phyloP scores from a whole-genome alignment of 2,888 invertebrate species.

The Melolontha melolontha region DNA sequence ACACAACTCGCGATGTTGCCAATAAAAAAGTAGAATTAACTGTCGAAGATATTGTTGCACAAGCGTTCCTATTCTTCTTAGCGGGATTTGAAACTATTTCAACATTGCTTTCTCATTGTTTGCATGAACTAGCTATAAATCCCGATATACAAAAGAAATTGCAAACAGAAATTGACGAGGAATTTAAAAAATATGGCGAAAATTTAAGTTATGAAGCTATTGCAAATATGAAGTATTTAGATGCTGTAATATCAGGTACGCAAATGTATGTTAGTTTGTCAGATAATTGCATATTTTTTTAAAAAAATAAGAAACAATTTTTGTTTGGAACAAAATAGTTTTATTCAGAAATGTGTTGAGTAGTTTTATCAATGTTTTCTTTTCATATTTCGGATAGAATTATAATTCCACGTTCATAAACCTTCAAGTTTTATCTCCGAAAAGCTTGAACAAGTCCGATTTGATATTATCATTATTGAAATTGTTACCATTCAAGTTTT shows the following conservation, averaged over 20 bases:
- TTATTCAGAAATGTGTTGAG: no score
- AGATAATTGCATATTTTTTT: no score
- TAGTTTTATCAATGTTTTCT: no score
- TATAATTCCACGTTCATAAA: no score
- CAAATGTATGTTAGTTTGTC: no score
- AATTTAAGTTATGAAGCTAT: constrained; percentile 66
- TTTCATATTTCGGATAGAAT: no score
- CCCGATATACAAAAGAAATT: constrained; percentile 68
- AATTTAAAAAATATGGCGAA: constrained; percentile 60
- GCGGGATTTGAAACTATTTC: constrained; percentile 67
- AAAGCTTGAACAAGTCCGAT: no score
- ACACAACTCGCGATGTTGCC: neutral
- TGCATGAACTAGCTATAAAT: constrained; percentile 63
- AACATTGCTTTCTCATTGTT: constrained; percentile 60
- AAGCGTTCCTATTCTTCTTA: constrained; percentile 62
- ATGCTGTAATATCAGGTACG: constrained; percentile 31
- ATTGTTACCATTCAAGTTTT: no score
- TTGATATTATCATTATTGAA: no score
- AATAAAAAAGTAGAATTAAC: constrained; percentile 4
- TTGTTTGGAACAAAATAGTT: no score
- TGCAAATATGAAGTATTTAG: constrained; percentile 61
- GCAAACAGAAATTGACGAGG: constrained; percentile 67
- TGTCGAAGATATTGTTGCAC: constrained; percentile 54
- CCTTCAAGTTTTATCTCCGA: no score
- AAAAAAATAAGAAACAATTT: no score